Percentiles rank a stretch among this genome's conserved stretches.
Conservation (phyloP, 2,797 vertebrate species). For the Sebastes ruberrimus region DNA sequence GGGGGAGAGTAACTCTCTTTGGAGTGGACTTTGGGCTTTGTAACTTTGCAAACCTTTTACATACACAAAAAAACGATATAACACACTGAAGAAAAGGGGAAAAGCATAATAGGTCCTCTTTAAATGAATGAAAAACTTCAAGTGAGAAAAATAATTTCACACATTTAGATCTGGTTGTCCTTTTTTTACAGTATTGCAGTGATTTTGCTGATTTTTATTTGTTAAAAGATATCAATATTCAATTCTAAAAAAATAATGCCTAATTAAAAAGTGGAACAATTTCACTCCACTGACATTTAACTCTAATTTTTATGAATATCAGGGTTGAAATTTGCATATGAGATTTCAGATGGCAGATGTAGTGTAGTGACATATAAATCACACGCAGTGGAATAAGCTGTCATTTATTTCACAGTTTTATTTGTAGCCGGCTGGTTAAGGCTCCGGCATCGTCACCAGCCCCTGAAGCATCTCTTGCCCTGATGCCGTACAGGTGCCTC, state of each 20-base stretch:
- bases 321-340: not conserved
- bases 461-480: not conserved
- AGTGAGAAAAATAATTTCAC: too few species aligned
- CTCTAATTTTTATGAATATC: not conserved
- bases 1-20: too few species aligned
- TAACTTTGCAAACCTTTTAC: too few species aligned
- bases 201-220: not conserved
- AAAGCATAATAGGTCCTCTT: too few species aligned
- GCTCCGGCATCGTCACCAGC: not conserved
- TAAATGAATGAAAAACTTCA: too few species aligned
- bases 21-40: too few species aligned
- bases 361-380: not conserved
- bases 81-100: too few species aligned
- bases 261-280: not conserved
- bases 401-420: slow-evolving; percentile 7
- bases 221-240: not conserved
- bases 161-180: not conserved
- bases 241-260: not conserved
- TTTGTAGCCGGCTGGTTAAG: slow-evolving; percentile 1
- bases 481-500: slow-evolving; percentile 25
- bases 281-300: not conserved
- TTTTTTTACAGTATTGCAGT: not conserved
- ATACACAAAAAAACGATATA: too few species aligned
- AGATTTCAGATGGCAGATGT: not conserved
- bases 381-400: not conserved